Conservation (phyloP, 2,888 invertebrate genomes). For the Drosophila suboccidentalis region DNA sequence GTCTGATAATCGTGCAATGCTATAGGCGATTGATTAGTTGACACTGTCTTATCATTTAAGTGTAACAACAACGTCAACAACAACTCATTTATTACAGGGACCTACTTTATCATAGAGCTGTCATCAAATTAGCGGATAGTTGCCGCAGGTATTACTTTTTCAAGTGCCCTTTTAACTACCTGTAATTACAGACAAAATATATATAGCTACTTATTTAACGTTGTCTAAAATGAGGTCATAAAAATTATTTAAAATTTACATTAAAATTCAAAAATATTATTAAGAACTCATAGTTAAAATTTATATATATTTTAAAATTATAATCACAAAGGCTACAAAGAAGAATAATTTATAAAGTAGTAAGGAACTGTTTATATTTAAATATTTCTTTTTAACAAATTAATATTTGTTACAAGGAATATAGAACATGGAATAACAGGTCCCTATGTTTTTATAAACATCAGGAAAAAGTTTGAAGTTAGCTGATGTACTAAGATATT, state of each 20-base stretch:
- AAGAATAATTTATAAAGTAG: too few species aligned
- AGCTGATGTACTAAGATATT: neutral
- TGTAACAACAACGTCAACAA: slow-evolving; percentile 11
- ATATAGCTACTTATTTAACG: neutral
- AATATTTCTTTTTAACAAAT: too few species aligned
- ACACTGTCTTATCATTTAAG: slow-evolving; percentile 12
- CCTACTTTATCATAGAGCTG: slow-evolving; percentile 28
- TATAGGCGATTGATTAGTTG: slow-evolving; percentile 17
- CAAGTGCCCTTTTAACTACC: slow-evolving; percentile 12
- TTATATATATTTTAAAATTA: too few species aligned
- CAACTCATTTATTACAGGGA: slow-evolving; percentile 10
- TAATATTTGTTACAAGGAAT: too few species aligned
- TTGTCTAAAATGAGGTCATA: neutral
- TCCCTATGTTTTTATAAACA: too few species aligned
- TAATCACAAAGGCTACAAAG: too few species aligned
- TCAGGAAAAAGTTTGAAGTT: too few species aligned
- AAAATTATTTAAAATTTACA: neutral
- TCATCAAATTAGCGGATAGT: slow-evolving; percentile 28
- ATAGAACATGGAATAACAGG: too few species aligned
- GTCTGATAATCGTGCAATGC: slow-evolving; percentile 15
- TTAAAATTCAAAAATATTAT: too few species aligned
- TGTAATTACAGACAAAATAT: slow-evolving; percentile 1
- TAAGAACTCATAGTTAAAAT: too few species aligned
- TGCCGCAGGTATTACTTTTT: slow-evolving; percentile 9
- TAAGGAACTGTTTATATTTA: too few species aligned